phyloP scores from a whole-genome alignment of 2,797 vertebrate genomes.

The Chaunax sp. region DNA sequence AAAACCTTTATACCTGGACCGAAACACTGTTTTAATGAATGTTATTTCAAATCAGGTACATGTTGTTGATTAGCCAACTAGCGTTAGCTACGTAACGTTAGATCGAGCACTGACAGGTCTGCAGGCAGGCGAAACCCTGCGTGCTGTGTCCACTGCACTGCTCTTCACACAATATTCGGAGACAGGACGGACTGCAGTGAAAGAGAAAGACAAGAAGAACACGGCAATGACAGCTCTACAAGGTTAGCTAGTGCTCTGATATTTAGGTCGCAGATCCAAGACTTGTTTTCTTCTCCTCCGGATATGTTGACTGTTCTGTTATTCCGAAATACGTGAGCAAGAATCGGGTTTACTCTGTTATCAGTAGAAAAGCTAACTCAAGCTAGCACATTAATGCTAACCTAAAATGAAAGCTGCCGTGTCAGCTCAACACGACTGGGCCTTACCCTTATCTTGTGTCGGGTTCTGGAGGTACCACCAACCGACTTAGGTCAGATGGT shows the following conservation, averaged over 20 bases:
- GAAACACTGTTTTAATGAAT: not conserved
- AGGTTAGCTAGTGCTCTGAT: constrained; percentile 59
- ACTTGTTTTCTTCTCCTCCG: not conserved
- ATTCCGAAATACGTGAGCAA: not conserved
- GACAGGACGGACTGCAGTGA: constrained; percentile 63
- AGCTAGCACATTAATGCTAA: constrained; percentile 73
- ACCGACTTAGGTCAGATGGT: not conserved
- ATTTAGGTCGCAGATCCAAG: not conserved
- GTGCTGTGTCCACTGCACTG: constrained; percentile 69
- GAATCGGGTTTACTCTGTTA: constrained; percentile 39
- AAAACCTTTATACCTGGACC: not conserved
- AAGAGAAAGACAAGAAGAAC: constrained; percentile 42
- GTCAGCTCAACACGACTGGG: constrained; percentile 64
- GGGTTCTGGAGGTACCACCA: constrained; percentile 15
- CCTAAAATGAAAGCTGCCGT: constrained; percentile 78
- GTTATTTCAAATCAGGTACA: not conserved
- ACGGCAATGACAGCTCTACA: constrained; percentile 68
- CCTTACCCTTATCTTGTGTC: constrained; percentile 34
- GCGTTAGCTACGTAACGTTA: constrained; percentile 53
- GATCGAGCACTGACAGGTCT: constrained; percentile 64
- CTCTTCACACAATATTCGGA: constrained; percentile 61
- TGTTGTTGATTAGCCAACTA: constrained; percentile 38
- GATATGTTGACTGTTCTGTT: not conserved
- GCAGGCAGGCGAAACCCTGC: constrained; percentile 42
- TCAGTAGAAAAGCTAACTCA: constrained; percentile 60